These are phyloP conservation scores for Motacilla alba DNA, from an alignment of 2,113 vertebrate genomes.

Conservation along the genomic window DNA sequence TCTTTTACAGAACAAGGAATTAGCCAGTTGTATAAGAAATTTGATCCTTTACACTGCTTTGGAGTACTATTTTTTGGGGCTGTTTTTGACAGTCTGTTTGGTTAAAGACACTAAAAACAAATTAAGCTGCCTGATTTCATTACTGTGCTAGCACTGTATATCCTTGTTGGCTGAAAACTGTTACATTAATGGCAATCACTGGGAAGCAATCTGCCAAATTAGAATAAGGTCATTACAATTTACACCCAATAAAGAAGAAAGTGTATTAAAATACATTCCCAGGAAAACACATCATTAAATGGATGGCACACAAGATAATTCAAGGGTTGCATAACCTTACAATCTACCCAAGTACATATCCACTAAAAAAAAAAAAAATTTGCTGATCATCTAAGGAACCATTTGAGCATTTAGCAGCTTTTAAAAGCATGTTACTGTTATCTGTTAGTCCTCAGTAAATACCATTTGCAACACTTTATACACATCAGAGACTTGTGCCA, in stretches of 20 bases:
- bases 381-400: background rate
- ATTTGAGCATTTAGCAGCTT: background rate
- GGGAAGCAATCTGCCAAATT: background rate
- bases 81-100: constrained; percentile 16
- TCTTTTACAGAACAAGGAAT: background rate
- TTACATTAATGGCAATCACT: background rate
- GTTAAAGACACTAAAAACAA: constrained; percentile 1
- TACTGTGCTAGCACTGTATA: background rate
- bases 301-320: background rate
- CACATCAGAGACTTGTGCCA: background rate
- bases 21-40: background rate
- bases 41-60: background rate
- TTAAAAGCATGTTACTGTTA: background rate
- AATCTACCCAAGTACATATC: background rate
- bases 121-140: background rate
- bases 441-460: background rate
- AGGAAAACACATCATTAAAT: background rate
- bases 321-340: background rate
- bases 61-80: background rate
- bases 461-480: background rate
- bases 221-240: constrained; percentile 10
- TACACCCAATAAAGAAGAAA: background rate
- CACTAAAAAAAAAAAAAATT: background rate
- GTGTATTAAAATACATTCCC: background rate
- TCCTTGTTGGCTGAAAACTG: background rate